Conservation (phyloP, 2,888 invertebrate species). For the Tricholauxania praeusta region DNA sequence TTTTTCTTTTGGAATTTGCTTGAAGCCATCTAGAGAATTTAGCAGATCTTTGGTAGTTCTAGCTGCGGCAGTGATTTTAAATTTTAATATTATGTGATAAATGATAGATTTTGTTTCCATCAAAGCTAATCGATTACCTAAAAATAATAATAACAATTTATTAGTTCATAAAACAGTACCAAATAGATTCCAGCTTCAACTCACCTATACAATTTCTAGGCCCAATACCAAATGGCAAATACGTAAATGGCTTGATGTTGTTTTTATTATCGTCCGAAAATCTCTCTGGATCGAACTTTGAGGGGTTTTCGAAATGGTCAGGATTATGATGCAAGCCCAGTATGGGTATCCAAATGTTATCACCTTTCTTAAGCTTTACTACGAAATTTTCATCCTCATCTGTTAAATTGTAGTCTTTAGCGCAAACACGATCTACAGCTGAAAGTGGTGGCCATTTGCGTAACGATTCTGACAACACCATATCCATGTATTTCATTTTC, state of each 20-base stretch:
- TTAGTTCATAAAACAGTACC: slow-evolving; percentile 65
- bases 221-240: slow-evolving; percentile 72
- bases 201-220: slow-evolving; percentile 75
- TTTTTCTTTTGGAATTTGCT: slow-evolving; percentile 52
- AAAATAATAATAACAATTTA: neutral
- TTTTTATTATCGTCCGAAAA: slow-evolving; percentile 72
- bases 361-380: slow-evolving; percentile 69
- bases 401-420: slow-evolving; percentile 62
- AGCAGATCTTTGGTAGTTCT: slow-evolving; percentile 54
- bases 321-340: slow-evolving; percentile 69
- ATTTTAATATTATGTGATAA: slow-evolving; percentile 56
- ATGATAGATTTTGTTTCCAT: slow-evolving; percentile 62
- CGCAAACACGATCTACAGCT: slow-evolving; percentile 69
- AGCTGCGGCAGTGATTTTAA: slow-evolving; percentile 50
- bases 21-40: slow-evolving; percentile 50
- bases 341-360: slow-evolving; percentile 65
- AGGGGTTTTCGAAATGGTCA: slow-evolving; percentile 70
- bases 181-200: slow-evolving; percentile 56
- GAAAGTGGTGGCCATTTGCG: slow-evolving; percentile 70
- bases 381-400: slow-evolving; percentile 42
- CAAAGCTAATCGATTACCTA: slow-evolving; percentile 62
- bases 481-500: slow-evolving; percentile 73
- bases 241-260: slow-evolving; percentile 68
- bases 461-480: slow-evolving; percentile 69
- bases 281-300: slow-evolving; percentile 71